Percentiles rank a stretch among this genome's conserved stretches.
phyloP scores from a whole-genome alignment of 2,113 vertebrate genomes.

The human region DNA sequence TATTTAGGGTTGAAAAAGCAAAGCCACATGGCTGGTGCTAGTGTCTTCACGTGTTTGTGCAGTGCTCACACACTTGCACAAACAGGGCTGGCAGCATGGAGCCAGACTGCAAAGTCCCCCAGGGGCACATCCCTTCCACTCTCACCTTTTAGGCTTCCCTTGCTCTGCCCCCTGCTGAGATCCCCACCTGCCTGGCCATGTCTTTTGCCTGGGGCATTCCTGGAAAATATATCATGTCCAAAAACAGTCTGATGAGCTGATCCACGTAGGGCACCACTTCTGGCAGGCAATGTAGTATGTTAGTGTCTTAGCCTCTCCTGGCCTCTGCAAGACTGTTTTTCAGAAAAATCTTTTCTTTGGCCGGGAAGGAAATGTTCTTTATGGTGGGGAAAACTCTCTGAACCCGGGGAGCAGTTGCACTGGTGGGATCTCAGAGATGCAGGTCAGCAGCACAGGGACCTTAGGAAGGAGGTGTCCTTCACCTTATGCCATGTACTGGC shows the following conservation, averaged over 20 bases:
- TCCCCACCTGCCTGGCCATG: too few relatives aligned
- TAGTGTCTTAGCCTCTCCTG: neutral
- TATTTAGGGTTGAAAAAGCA: neutral
- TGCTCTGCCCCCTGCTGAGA: neutral
- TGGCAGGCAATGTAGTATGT: neutral
- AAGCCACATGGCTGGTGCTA: neutral
- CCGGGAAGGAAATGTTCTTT: neutral
- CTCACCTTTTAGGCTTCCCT: neutral
- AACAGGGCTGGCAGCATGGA: fast-evolving
- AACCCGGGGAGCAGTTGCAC: neutral
- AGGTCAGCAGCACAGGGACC: neutral
- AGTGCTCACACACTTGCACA: fast-evolving
- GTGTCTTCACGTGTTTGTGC: neutral
- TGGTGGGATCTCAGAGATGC: neutral
- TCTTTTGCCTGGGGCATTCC: neutral
- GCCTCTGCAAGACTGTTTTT: neutral
- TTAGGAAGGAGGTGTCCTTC: neutral
- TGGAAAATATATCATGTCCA: neutral
- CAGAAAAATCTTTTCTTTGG: neutral
- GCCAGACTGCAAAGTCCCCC: neutral
- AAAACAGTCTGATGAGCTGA: neutral
- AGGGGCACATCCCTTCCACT: neutral
- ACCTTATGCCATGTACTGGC: neutral
- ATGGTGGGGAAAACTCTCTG: neutral
- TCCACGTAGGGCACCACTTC: neutral